These are phyloP conservation scores for Mustela lutreola DNA, from an alignment of 2,113 vertebrate species.

Conservation along the genomic window DNA sequence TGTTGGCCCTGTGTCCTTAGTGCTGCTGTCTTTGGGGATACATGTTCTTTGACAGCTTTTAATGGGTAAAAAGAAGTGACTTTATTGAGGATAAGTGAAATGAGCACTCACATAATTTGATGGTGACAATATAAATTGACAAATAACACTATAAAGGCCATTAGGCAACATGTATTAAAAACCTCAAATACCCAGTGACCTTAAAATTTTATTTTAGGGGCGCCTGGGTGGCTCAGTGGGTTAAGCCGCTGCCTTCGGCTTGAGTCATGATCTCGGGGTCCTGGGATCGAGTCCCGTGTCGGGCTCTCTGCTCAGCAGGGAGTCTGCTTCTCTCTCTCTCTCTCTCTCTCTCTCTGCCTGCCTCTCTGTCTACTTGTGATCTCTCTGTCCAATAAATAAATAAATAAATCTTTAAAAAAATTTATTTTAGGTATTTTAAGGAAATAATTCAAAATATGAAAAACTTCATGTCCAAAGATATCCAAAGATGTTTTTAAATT, in stretches of 20 bases:
- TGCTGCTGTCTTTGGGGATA: neutral
- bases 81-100: neutral
- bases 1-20: neutral
- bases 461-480: neutral
- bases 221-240: no score
- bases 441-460: slow-evolving; percentile 43
- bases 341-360: no score
- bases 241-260: no score
- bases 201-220: neutral
- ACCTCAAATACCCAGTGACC: neutral
- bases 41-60: neutral
- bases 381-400: no score
- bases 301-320: no score
- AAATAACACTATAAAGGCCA: neutral
- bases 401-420: no score
- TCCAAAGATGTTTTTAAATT: slow-evolving; percentile 17
- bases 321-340: no score
- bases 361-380: no score
- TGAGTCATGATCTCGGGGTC: no score
- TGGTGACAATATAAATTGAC: neutral
- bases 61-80: neutral
- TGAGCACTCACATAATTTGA: neutral
- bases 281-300: no score
- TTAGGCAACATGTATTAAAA: neutral
- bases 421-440: slow-evolving; percentile 33